A percentile compares a stretch with the other conserved stretches of the same genome.
These are phyloP conservation scores for Euwallacea similis DNA, from an alignment of 1,140 invertebrate species.

Conservation along the genomic window DNA sequence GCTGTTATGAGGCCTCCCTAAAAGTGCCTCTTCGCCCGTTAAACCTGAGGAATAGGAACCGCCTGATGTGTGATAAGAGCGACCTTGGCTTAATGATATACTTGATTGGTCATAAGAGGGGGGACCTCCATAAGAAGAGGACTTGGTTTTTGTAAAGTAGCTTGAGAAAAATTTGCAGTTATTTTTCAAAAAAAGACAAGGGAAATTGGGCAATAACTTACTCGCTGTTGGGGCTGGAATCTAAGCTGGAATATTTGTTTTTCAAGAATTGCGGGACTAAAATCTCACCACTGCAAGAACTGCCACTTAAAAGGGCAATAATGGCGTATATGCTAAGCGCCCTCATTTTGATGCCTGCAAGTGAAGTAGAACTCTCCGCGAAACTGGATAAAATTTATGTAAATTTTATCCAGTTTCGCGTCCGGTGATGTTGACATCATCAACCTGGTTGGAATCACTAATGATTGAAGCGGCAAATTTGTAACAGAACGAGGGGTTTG, in stretches of 20 bases:
- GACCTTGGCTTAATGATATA: background rate
- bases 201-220: background rate
- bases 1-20: background rate
- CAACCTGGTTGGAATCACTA: background rate
- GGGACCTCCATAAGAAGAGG: background rate
- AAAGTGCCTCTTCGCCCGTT: background rate
- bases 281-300: constrained; percentile 8
- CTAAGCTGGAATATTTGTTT: constrained; percentile 15
- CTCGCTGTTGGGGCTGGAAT: background rate
- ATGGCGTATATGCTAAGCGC: constrained; percentile 13
- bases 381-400: background rate
- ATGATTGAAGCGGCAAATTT: constrained; percentile 5
- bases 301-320: background rate
- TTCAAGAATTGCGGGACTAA: constrained; percentile 26
- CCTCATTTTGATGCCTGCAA: constrained; percentile 10
- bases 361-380: constrained; percentile 7
- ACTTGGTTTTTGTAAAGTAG: background rate
- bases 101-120: background rate
- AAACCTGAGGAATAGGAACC: background rate
- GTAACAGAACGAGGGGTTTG: background rate
- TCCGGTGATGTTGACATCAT: background rate
- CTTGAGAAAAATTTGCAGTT: background rate
- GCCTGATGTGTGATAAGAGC: background rate
- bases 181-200: background rate
- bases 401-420: background rate